Conservation (phyloP, 1,140 invertebrate genomes). For the Onthophagus taurus region DNA sequence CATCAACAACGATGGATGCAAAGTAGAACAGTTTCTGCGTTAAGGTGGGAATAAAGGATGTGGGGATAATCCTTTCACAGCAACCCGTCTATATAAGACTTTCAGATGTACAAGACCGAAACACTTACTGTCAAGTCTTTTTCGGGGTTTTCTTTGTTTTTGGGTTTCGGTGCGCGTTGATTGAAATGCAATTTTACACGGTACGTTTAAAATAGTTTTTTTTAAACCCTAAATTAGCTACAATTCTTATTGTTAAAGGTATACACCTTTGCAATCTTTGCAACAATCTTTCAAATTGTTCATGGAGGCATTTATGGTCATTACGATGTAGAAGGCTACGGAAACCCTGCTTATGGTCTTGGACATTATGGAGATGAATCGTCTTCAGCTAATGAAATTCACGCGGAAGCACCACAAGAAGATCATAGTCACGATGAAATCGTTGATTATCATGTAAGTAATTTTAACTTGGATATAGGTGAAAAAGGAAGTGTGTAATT, state of each 20-base stretch:
- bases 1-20: too few species aligned
- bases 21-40: too few species aligned
- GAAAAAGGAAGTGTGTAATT: neutral
- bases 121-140: conserved; percentile 2
- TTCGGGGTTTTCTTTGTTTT: neutral
- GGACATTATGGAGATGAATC: neutral
- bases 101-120: neutral
- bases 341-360: too few species aligned
- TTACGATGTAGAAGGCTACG: conserved; percentile 19
- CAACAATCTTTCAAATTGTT: conserved; percentile 15
- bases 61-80: conserved; percentile 16
- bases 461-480: neutral
- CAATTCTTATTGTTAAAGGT: conserved; percentile 17
- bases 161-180: neutral
- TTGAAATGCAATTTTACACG: conserved; percentile 5
- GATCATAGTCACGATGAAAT: conserved; percentile 16
- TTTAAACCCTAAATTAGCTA: neutral
- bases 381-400: conserved; percentile 18
- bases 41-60: too few species aligned
- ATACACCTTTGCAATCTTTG: conserved; percentile 25
- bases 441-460: conserved; percentile 27
- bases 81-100: conserved; percentile 9
- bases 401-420: neutral
- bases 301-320: conserved; percentile 22
- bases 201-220: neutral